Conservation (phyloP, 2,113 vertebrate species). For the Lepus americanus region DNA sequence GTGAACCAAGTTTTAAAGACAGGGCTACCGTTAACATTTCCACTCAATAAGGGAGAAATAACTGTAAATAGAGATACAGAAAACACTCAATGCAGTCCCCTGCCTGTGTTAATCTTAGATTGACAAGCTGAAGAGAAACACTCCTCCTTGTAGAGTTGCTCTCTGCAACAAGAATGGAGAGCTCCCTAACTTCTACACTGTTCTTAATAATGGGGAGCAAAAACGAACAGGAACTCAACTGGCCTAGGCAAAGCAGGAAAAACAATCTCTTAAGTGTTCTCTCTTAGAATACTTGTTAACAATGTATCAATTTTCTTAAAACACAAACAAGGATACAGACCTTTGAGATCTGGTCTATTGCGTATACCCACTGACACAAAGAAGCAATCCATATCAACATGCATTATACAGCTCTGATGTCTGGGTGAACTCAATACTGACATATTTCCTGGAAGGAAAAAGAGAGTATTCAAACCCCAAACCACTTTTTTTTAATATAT, state of each 20-base stretch:
- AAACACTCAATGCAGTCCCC: neutral
- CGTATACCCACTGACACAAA: slow-evolving; percentile 98
- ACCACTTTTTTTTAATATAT: slow-evolving; percentile 67
- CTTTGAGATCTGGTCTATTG: slow-evolving; percentile 96
- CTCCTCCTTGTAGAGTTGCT: neutral
- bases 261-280: slow-evolving; percentile 53
- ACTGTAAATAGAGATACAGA: neutral
- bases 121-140: neutral
- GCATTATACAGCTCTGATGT: slow-evolving; percentile 95
- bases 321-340: slow-evolving; percentile 86
- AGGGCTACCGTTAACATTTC: neutral
- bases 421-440: slow-evolving; percentile 87
- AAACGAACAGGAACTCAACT: neutral
- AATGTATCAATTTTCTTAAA: slow-evolving; percentile 58
- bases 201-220: neutral
- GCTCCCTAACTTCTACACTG: neutral
- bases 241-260: slow-evolving; percentile 24
- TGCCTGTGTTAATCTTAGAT: neutral
- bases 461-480: slow-evolving; percentile 84
- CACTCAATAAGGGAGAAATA: slow-evolving; percentile 8
- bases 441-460: slow-evolving; percentile 88
- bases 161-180: neutral
- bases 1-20: neutral
- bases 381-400: slow-evolving; percentile 99
- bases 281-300: slow-evolving; percentile 17